Percentiles rank a stretch among this genome's conserved stretches.
Conservation (phyloP, 2,113 vertebrate genomes). For the Paratilapia polleni region DNA sequence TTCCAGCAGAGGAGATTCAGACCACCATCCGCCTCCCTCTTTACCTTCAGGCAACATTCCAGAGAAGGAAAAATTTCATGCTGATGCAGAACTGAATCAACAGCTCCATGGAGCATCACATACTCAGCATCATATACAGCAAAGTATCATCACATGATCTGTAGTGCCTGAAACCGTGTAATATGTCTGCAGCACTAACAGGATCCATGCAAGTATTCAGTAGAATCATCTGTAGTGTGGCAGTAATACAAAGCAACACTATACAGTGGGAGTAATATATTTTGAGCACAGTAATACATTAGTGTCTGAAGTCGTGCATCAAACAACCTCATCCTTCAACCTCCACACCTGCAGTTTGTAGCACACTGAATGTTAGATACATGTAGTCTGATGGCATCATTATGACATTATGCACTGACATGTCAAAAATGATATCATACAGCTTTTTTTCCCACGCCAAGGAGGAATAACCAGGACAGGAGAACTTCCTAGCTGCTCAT, state of each 20-base stretch:
- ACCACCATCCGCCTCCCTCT: neutral
- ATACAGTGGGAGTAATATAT: neutral
- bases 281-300: neutral
- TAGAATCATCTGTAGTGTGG: neutral
- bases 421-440: neutral
- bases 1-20: neutral
- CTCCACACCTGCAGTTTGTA: neutral
- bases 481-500: neutral
- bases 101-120: neutral
- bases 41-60: conserved; percentile 11
- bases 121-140: neutral
- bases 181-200: neutral
- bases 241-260: neutral
- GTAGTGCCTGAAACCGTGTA: neutral
- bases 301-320: neutral
- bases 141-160: neutral
- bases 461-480: neutral
- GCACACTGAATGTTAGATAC: neutral
- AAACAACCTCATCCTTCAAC: neutral
- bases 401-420: neutral
- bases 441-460: neutral
- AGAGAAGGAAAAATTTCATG: neutral
- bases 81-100: neutral
- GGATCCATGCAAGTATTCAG: neutral
- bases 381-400: neutral